phyloP scores from a whole-genome alignment of 2,113 vertebrate genomes.

The Neodon shergylaensis region DNA sequence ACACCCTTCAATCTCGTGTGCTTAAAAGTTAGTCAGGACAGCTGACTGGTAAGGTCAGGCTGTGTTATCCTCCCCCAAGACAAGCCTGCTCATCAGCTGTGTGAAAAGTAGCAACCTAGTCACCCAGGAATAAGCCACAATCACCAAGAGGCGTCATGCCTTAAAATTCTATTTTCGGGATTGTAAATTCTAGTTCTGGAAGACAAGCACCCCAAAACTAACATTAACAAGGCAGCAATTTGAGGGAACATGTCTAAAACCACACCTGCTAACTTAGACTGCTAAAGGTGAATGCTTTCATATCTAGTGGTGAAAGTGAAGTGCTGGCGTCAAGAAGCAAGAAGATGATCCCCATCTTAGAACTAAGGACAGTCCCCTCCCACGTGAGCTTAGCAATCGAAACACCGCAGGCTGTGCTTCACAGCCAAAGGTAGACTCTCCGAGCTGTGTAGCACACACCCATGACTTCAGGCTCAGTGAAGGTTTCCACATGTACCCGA shows the following conservation, averaged over 20 bases:
- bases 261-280: slow-evolving; percentile 46
- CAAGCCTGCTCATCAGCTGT: neutral
- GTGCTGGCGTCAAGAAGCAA: neutral
- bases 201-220: slow-evolving; percentile 53
- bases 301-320: slow-evolving; percentile 51
- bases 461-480: neutral
- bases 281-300: slow-evolving; percentile 47
- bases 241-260: slow-evolving; percentile 38
- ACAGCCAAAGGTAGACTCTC: neutral
- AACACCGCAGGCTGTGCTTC: neutral
- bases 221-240: slow-evolving; percentile 2
- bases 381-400: neutral
- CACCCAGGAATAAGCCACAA: slow-evolving; percentile 22
- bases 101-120: slow-evolving; percentile 7
- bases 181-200: slow-evolving; percentile 50
- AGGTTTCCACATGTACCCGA: neutral
- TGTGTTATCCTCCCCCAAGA: neutral
- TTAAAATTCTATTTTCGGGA: slow-evolving; percentile 47
- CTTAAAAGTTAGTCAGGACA: neutral
- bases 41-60: neutral
- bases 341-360: neutral
- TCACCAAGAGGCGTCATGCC: neutral
- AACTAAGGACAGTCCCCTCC: neutral
- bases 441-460: neutral
- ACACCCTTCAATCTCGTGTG: neutral